Evolutionary conservation across 2,888 invertebrate species (phyloP).

Genomic region (Lutraria lutraria): DNA sequence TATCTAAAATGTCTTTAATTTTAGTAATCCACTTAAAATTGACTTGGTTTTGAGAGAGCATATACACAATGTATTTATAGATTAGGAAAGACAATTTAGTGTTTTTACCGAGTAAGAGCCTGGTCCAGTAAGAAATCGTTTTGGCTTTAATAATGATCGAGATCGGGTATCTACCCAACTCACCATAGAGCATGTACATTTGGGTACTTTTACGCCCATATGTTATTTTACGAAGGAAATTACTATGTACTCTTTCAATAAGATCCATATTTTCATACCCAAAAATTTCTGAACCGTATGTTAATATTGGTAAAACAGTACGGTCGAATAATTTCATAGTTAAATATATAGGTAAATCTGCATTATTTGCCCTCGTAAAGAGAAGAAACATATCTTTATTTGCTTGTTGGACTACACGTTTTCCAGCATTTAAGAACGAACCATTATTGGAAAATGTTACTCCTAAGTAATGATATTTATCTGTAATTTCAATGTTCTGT

Average conservation of each 20-base stretch:
- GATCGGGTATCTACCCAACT: no score
- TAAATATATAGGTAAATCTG: constrained; percentile 35
- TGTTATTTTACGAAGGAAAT: no score
- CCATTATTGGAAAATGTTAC: constrained; percentile 45
- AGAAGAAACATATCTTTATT: constrained; percentile 37
- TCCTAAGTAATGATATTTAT: constrained; percentile 48
- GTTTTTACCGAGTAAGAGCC: no score
- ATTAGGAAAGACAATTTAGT: no score
- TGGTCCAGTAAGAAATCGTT: no score
- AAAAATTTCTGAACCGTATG: constrained; percentile 51
- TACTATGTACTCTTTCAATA: constrained; percentile 35
- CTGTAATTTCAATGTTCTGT: constrained; percentile 26
- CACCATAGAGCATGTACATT: no score
- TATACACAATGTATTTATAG: no score
- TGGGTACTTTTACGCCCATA: no score
- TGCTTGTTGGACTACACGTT: constrained; percentile 53
- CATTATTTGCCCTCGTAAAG: constrained; percentile 46
- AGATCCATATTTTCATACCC: constrained; percentile 50
- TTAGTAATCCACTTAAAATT: no score
- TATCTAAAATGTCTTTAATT: no score
- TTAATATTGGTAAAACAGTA: constrained; percentile 50
- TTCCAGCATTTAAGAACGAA: constrained; percentile 48
- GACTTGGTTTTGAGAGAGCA: no score
- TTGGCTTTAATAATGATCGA: no score
- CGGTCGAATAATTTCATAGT: constrained; percentile 40